Conservation (phyloP, 2,797 vertebrate genomes). For the Eleutherodactylus coqui region DNA sequence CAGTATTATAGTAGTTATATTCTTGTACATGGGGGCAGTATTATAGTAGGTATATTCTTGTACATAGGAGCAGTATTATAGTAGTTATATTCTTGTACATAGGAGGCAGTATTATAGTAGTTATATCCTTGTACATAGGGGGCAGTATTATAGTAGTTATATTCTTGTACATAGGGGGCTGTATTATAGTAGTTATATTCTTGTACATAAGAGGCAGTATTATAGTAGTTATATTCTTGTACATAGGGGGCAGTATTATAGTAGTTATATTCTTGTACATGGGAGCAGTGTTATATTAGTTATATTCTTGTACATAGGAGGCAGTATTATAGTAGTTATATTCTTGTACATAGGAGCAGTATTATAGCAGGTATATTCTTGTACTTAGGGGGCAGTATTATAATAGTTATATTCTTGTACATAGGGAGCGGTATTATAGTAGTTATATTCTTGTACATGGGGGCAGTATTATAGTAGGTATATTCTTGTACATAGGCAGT, state of each 20-base stretch:
- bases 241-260: conserved; percentile 10
- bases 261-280: conserved; percentile 13
- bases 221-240: conserved; percentile 9
- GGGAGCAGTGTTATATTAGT: neutral
- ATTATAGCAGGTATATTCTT: conserved; percentile 8
- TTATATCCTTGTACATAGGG: conserved; percentile 7
- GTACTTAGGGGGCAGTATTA: neutral
- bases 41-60: too few species aligned
- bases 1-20: too few species aligned
- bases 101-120: conserved; percentile 11
- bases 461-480: conserved; percentile 5
- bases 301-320: conserved; percentile 7
- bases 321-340: neutral
- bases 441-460: neutral
- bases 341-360: neutral
- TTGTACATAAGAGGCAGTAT: neutral
- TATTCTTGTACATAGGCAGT: neutral
- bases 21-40: too few species aligned
- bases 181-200: conserved; percentile 4
- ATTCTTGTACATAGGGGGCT: neutral
- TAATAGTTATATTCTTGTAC: conserved; percentile 1
- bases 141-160: conserved; percentile 3
- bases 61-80: too few species aligned
- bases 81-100: too few species aligned
- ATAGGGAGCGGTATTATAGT: neutral